These are phyloP conservation scores for Micromesistius poutassou DNA, from an alignment of 2,797 vertebrate genomes.

Conservation along the genomic window DNA sequence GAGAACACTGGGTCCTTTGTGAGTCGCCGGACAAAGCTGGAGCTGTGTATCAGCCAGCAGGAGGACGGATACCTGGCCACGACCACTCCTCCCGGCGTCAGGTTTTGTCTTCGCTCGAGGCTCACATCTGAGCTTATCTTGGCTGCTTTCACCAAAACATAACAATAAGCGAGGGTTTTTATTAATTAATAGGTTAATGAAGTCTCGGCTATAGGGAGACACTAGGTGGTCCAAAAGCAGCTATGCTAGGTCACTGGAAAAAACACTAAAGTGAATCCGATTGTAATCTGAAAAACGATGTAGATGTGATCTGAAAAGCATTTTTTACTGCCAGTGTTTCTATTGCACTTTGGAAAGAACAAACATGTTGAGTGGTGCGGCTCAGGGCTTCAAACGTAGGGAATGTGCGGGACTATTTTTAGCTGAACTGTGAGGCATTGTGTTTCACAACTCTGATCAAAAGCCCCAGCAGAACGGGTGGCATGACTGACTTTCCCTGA, in stretches of 20 bases:
- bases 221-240: neutral
- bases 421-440: neutral
- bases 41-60: neutral
- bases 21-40: neutral
- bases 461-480: neutral
- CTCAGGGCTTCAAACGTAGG: neutral
- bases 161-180: neutral
- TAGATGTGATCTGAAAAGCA: neutral
- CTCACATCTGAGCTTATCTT: neutral
- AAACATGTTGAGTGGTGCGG: neutral
- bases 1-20: neutral
- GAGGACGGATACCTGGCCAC: neutral
- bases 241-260: too few species aligned
- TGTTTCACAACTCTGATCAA: slow-evolving; percentile 5
- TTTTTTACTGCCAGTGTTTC: neutral
- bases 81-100: neutral
- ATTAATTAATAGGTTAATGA: neutral
- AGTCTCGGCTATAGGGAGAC: neutral
- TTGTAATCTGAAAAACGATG: too few species aligned
- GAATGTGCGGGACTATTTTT: neutral
- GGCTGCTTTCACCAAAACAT: neutral
- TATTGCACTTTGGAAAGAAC: neutral
- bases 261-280: too few species aligned
- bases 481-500: neutral
- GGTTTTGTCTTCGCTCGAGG: neutral